Evolutionary conservation across 2,888 invertebrate species (phyloP), one percentile per base, ranked within the genome.

Genomic region (Diadromus collaris): DNA sequence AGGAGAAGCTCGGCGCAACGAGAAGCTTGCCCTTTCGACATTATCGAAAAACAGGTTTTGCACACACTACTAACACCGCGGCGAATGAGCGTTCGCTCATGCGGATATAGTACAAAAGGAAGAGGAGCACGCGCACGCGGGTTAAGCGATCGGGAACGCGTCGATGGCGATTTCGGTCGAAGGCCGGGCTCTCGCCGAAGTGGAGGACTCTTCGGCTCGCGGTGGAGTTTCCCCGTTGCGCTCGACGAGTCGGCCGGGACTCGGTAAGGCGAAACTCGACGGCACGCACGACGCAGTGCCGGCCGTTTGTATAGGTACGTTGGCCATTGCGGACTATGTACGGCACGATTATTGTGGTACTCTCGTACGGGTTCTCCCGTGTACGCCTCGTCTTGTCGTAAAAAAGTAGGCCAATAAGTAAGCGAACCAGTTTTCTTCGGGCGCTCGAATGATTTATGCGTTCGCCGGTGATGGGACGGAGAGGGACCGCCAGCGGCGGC

Each of bases 351-450:
- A n/a, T 19, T 13, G 27, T 41, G 9, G 41, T 54, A 56, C 34
- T 2, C 21, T 7, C 32, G 41, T 54, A 41, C 29, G 64, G 64
- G 21, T 44, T 70, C 32, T 24, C 48, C 41, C 29, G 46, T 24
- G 41, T 13, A 10, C 19, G 16, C 38, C 24, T 21, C 60, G 70
- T 38, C 58, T 56, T 58, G 68, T 78, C 72, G 63, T 78, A 86
- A 86, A 41, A 86, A 87, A 86, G 86, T 87, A 87, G 86, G 87
- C 83, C 84, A 86, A 87, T 86, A 86, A 86, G 83, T 84, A 84
- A 85, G 83, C 83, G 84, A 85, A 86, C 86, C 85, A 83, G 86
- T 86, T 86, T n/a, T 85, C 82, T 83, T 81, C 81, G 82, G 81
- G 73, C 80, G 77, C 82, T 82, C 81, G 81, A 85, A 83, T 85